A percentile compares a stretch with the other conserved stretches of the same genome.
Conservation (phyloP, 37 sponge, comb jelly and placozoan species). For the Chondrilla cf. caribensis region DNA sequence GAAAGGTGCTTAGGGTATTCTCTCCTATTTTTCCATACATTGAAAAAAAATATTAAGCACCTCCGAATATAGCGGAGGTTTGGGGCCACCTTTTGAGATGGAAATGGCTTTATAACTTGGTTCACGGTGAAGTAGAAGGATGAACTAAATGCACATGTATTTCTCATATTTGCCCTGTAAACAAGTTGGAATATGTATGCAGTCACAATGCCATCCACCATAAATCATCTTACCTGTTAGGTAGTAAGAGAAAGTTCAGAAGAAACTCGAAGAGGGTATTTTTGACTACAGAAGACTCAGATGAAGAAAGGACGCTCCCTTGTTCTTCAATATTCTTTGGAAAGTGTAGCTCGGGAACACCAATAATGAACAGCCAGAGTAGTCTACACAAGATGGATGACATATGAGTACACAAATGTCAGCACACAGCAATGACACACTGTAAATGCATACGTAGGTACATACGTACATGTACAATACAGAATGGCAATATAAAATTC, state of each 20-base stretch:
- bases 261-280: constrained; percentile 44
- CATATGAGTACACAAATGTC: no score
- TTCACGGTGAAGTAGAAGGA: no score
- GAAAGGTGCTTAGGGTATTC: no score
- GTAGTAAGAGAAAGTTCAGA: constrained; percentile 49
- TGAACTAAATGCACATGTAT: no score
- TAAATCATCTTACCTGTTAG: constrained; percentile 60
- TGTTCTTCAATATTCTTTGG: constrained; percentile 9
- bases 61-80: no score
- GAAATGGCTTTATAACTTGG: no score
- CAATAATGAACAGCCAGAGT: constrained; percentile 38
- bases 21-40: no score
- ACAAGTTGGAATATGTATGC: no score
- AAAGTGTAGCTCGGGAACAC: constrained; percentile 36
- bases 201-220: no score
- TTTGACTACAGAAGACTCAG: not conserved
- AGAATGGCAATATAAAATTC: not conserved
- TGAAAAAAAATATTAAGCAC: no score
- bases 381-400: constrained; percentile 13
- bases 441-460: not conserved
- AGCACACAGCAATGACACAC: not conserved
- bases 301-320: not conserved
- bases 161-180: no score
- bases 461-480: not conserved
- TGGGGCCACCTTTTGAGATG: no score